Evolutionary conservation across 2,888 invertebrate genomes (phyloP).

Genomic region (Cataglyphis albicans): DNA sequence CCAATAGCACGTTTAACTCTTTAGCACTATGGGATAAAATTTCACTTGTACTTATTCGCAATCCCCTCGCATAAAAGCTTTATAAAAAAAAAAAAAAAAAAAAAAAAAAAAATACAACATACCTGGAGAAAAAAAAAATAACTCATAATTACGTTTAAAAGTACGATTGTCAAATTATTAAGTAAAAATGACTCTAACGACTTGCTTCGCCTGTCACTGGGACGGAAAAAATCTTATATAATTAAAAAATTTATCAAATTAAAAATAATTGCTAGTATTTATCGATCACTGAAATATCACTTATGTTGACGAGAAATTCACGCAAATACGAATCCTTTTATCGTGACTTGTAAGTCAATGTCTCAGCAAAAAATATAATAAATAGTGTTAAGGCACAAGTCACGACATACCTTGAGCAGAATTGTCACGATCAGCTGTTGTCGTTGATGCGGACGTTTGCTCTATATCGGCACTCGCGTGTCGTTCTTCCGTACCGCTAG

Average conservation of each 20-base stretch:
- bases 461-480: not conserved
- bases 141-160: not conserved
- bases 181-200: not conserved
- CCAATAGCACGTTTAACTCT: slow-evolving; percentile 33
- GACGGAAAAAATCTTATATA: not conserved
- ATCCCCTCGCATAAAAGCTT: not conserved
- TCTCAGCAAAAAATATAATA: not conserved
- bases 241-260: not conserved
- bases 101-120: not conserved
- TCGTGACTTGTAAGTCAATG: not conserved
- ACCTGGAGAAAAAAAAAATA: not conserved
- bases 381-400: not conserved
- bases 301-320: not conserved
- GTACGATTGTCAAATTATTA: not conserved
- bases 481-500: slow-evolving; percentile 65
- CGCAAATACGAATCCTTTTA: not conserved
- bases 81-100: not conserved
- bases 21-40: slow-evolving; percentile 25
- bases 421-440: not conserved
- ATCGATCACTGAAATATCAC: not conserved
- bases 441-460: not conserved
- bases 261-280: not conserved
- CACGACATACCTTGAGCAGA: slow-evolving; percentile 17
- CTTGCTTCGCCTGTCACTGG: not conserved
- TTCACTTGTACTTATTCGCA: slow-evolving; percentile 17